These are phyloP conservation scores for Lutraria rhynchaena DNA, from an alignment of 1,140 invertebrate species.

Conservation along the genomic window DNA sequence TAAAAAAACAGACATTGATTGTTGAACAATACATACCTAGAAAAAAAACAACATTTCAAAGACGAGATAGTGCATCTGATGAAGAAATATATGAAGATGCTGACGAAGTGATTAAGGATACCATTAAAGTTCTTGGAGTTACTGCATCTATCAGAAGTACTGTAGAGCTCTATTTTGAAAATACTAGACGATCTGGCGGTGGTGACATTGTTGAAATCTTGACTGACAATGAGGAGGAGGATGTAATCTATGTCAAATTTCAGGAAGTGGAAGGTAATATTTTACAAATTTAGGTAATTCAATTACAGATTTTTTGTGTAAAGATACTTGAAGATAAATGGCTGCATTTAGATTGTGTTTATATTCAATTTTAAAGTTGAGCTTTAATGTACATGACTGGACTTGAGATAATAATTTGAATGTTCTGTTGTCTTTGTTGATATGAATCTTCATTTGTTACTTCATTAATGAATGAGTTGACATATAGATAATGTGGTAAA, in stretches of 20 bases:
- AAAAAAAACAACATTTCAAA: not conserved
- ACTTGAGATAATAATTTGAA: too few relatives aligned
- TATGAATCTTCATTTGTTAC: too few relatives aligned
- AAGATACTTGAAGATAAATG: too few relatives aligned
- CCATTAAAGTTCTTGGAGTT: conserved; percentile 18
- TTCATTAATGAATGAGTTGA: too few relatives aligned
- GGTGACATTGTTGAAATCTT: not conserved
- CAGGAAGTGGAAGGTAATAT: conserved; percentile 16
- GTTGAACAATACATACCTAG: conserved; percentile 10
- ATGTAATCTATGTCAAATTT: conserved; percentile 29
- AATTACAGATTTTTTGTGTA: too few relatives aligned
- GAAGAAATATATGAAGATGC: conserved; percentile 4
- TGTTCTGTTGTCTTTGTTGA: too few relatives aligned
- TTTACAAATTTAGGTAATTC: too few relatives aligned
- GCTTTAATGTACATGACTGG: too few relatives aligned
- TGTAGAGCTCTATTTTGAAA: conserved; percentile 61
- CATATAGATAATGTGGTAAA: too few relatives aligned
- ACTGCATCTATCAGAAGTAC: not conserved
- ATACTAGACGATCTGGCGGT: conserved; percentile 54
- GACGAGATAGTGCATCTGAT: not conserved
- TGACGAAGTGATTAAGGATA: not conserved
- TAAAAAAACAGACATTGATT: conserved; percentile 14
- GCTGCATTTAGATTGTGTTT: too few relatives aligned
- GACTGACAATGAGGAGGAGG: conserved; percentile 16
- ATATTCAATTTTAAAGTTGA: too few relatives aligned